Conservation (phyloP, 1,140 invertebrate species). For the Ceratitis capitata region DNA sequence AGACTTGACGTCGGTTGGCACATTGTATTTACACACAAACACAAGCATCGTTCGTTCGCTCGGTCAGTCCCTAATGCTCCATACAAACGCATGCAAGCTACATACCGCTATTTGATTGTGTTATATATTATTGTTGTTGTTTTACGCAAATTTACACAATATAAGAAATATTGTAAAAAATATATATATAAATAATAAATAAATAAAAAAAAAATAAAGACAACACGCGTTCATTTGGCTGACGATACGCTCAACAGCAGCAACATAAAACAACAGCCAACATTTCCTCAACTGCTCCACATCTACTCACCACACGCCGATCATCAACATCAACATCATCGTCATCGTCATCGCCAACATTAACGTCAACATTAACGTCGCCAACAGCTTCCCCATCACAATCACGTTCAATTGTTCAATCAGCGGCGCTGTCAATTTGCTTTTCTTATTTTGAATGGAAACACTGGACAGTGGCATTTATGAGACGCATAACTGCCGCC, state of each 20-base stretch:
- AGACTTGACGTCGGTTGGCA: not conserved
- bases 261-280: too few species aligned
- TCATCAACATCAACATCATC: not conserved
- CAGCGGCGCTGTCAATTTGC: not conserved
- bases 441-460: slow-evolving; percentile 36
- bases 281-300: not conserved
- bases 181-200: too few species aligned
- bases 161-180: too few species aligned
- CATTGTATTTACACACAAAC: too few species aligned
- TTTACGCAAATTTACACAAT: not conserved
- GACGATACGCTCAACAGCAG: not conserved
- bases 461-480: slow-evolving; percentile 26
- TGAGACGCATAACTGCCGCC: slow-evolving; percentile 27
- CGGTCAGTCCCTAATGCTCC: not conserved
- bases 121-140: not conserved
- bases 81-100: not conserved
- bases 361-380: not conserved
- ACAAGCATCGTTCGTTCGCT: not conserved
- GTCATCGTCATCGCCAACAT: not conserved
- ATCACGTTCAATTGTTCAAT: too few species aligned
- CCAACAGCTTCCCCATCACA: too few species aligned
- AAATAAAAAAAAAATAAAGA: too few species aligned
- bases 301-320: not conserved
- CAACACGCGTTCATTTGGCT: not conserved
- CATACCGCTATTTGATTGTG: too few species aligned